Percentiles rank a stretch among this genome's conserved stretches.
These are phyloP conservation scores for Dryomyza anilis DNA, from an alignment of 2,888 invertebrate species.

Conservation along the genomic window DNA sequence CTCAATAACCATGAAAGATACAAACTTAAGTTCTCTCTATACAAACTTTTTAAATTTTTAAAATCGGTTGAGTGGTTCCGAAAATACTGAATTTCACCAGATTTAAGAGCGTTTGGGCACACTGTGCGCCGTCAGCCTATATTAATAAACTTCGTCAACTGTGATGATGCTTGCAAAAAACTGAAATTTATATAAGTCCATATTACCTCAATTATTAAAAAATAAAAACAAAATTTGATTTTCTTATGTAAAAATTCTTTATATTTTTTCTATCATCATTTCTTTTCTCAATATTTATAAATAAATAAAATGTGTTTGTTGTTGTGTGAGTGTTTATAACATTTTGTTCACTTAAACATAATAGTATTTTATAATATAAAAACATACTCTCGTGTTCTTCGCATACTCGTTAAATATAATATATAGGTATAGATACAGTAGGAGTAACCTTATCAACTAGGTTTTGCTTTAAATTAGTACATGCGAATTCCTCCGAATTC, in stretches of 20 bases:
- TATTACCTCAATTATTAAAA: neutral
- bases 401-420: neutral
- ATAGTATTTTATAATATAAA: constrained; percentile 20
- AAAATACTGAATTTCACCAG: too few relatives aligned
- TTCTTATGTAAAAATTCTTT: constrained; percentile 30
- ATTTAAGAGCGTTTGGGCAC: too few relatives aligned
- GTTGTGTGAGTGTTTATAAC: constrained; percentile 17
- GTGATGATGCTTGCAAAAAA: too few relatives aligned
- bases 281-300: constrained; percentile 21
- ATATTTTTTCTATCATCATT: constrained; percentile 29
- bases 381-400: constrained; percentile 5
- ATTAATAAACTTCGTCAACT: too few relatives aligned
- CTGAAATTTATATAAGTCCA: neutral
- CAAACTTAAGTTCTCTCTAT: too few relatives aligned
- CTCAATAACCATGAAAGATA: too few relatives aligned
- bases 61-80: too few relatives aligned
- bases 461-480: constrained; percentile 7
- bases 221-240: constrained; percentile 12
- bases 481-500: constrained; percentile 1
- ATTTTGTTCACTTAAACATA: constrained; percentile 22
- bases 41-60: too few relatives aligned
- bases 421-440: constrained; percentile 20
- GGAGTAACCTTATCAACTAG: neutral
- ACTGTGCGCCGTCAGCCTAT: too few relatives aligned
- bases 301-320: constrained; percentile 22